Percentiles rank a stretch among this genome's conserved stretches.
Conservation (phyloP, 1,140 invertebrate species). For the Augochlora pura region DNA sequence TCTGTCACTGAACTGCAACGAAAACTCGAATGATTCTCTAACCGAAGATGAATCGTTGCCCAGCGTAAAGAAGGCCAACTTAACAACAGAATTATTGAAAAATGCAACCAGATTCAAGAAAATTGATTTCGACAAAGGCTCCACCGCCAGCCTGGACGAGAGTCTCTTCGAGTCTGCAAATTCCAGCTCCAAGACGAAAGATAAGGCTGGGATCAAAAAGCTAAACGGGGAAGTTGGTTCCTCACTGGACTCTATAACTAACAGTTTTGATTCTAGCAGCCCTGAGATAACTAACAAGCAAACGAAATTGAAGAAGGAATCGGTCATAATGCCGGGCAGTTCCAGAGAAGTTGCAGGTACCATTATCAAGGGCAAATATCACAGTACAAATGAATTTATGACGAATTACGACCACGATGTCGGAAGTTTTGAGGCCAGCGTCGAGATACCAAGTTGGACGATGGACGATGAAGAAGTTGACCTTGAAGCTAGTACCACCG, state of each 20-base stretch:
- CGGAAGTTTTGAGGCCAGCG: slow-evolving; percentile 72
- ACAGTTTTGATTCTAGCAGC: slow-evolving; percentile 76
- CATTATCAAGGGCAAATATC: slow-evolving; percentile 76
- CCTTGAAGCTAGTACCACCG: slow-evolving; percentile 81
- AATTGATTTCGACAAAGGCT: slow-evolving; percentile 71
- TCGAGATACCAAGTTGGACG: slow-evolving; percentile 77
- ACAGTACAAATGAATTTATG: slow-evolving; percentile 75
- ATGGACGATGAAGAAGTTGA: slow-evolving; percentile 77
- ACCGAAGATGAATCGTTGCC: slow-evolving; percentile 69
- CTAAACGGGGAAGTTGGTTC: slow-evolving; percentile 73
- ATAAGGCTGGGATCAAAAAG: slow-evolving; percentile 68
- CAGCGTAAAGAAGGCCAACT: slow-evolving; percentile 58
- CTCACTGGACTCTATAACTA: slow-evolving; percentile 75
- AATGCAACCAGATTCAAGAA: slow-evolving; percentile 77
- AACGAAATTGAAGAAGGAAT: slow-evolving; percentile 68
- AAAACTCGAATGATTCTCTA: slow-evolving; percentile 74
- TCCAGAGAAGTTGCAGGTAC: slow-evolving; percentile 76
- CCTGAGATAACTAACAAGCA: slow-evolving; percentile 67
- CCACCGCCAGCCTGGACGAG: slow-evolving; percentile 74
- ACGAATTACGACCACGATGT: slow-evolving; percentile 72
- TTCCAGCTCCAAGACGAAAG: slow-evolving; percentile 64
- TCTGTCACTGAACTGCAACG: slow-evolving; percentile 73
- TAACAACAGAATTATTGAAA: slow-evolving; percentile 70
- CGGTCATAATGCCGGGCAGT: slow-evolving; percentile 65
- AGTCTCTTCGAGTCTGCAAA: slow-evolving; percentile 74